Evolutionary conservation across 2,888 invertebrate genomes (phyloP).

Genomic region (Nymphalis c-album): DNA sequence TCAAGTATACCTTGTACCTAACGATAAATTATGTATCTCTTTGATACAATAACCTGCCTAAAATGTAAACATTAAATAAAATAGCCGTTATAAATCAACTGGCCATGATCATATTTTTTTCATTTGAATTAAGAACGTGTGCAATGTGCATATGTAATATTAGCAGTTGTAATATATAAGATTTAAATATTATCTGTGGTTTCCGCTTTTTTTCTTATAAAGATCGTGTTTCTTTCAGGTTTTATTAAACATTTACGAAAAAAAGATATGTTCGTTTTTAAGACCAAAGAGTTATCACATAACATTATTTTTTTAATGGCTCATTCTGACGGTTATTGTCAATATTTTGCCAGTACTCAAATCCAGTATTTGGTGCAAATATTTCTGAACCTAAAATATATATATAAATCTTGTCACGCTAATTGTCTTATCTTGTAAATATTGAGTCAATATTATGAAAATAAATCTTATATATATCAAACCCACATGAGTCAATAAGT

Average conservation of each 20-base stretch:
- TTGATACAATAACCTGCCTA: constrained; percentile 22
- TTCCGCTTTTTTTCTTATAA: too few species aligned
- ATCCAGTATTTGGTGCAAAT: neutral
- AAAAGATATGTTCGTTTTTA: too few species aligned
- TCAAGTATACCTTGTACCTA: constrained; percentile 11
- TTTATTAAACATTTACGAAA: too few species aligned
- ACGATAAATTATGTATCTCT: constrained; percentile 18
- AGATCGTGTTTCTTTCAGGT: too few species aligned
- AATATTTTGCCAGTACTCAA: neutral
- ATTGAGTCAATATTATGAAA: neutral
- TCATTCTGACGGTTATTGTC: too few species aligned
- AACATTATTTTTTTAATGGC: too few species aligned
- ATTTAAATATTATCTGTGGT: too few species aligned
- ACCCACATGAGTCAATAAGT: neutral
- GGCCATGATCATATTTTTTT: too few species aligned
- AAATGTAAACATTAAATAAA: constrained; percentile 15
- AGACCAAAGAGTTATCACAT: too few species aligned
- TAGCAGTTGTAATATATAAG: too few species aligned
- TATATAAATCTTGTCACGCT: neutral
- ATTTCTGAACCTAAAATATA: neutral
- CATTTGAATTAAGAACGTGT: too few species aligned
- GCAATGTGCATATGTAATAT: too few species aligned
- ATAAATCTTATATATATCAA: neutral
- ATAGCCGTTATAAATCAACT: neutral
- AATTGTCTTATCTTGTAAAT: constrained; percentile 1